Base-by-base conservation (phyloP, 2,888 invertebrate species). In the Agonum fuliginosum region DNA sequence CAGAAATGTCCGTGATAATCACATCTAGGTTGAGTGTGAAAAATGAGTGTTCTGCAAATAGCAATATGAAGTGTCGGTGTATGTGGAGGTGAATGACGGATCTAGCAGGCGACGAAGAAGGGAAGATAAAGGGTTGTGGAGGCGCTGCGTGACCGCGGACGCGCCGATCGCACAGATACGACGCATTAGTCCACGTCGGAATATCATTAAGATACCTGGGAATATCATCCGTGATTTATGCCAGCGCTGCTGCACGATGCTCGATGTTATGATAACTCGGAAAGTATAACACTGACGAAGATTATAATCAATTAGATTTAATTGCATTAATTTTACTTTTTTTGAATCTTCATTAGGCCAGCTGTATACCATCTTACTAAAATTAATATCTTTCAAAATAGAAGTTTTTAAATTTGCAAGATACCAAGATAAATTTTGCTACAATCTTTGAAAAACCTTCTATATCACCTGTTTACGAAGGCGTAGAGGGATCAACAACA, bases 171-270 rank as follows among this genome's bases (percentile, higher is more conserved):
- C 12, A 2, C 41, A 1, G 67, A 37, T 67, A 41, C 43, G 12
- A 14, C 62, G 51, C 67, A 70, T 81, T 80, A 78, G 78, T 80
- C 78, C 79, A 78, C 78, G 78, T 76, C 79, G 58, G 80, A 80
- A 81, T 80, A 81, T 78, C 72, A 80, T 80, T 81, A 80, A 80
- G 79, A 80, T 80, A 79, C 75, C 37, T 78, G 80, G 79, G 81
- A 84, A 84, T 84, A 85, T 85, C 84, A 81, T 82, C 82, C 79
- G 84, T 85, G 86, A 86, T 86, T 86, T 86, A 86, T 86, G 85
- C 86, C 14, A 14, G 14, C 12, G 43, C 8, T 12, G 12, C 43
- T 43, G 12, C n/a, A n/a, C n/a, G n/a, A n/a, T n/a, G n/a, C n/a
- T n/a, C n/a, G n/a, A n/a, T n/a, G n/a, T n/a, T n/a, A n/a, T n/a